Percentiles rank a stretch among this genome's conserved stretches.
Evolutionary conservation across 2,113 vertebrate genomes (phyloP).

Genomic region (Sapajus apella): DNA sequence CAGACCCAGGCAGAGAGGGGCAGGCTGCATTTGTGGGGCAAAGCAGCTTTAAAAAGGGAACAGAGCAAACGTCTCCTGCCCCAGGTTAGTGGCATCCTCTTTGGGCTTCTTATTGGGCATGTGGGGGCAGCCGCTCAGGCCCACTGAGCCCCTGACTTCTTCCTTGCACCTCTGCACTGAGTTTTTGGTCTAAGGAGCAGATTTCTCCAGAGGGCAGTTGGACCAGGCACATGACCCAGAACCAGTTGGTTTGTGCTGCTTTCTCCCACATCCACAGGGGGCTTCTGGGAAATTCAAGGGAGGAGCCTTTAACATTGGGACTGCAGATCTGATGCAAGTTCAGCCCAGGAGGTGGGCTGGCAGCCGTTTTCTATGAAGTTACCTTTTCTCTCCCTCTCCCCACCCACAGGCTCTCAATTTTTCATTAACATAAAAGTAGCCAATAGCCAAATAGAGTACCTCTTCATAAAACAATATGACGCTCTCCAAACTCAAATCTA

Average conservation of each 20-base stretch:
- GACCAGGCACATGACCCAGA: background rate
- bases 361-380: background rate
- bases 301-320: background rate
- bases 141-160: background rate
- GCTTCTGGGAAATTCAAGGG: background rate
- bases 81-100: background rate
- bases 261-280: background rate
- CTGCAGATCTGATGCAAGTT: background rate
- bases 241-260: background rate
- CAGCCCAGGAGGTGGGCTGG: background rate
- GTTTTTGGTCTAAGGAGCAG: background rate
- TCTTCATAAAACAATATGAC: background rate
- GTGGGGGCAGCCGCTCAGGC: background rate
- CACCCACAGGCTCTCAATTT: background rate
- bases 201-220: background rate
- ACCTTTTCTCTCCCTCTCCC: background rate
- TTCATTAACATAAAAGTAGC: background rate
- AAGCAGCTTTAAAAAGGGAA: background rate
- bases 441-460: background rate
- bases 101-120: background rate
- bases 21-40: background rate
- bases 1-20: background rate
- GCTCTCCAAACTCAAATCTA: background rate
- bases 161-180: background rate
- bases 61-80: background rate